phyloP scores from a whole-genome alignment of 1,140 invertebrate species.

The Drosophila mojavensis region DNA sequence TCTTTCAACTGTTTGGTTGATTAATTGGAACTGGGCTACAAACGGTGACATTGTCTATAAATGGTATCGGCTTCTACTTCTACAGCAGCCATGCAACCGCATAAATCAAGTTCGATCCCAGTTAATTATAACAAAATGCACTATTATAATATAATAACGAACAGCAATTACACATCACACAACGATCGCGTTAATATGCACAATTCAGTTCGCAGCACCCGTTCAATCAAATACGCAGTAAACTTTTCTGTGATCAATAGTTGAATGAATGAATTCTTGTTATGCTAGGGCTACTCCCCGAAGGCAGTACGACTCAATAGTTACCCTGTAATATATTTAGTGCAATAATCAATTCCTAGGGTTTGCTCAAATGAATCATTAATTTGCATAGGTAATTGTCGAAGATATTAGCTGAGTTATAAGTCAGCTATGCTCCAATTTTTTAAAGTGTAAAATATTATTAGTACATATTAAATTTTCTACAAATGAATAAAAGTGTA shows the following conservation, averaged over 20 bases:
- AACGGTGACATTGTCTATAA: constrained; percentile 60
- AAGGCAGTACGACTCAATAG: not conserved
- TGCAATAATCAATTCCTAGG: too few species aligned
- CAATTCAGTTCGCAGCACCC: constrained; percentile 12
- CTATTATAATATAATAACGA: not conserved
- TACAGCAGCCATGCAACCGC: constrained; percentile 51
- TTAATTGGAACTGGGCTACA: constrained; percentile 47
- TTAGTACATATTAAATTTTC: too few species aligned
- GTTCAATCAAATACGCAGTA: constrained; percentile 58
- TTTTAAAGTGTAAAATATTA: too few species aligned
- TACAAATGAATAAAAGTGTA: not conserved
- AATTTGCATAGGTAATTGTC: too few species aligned
- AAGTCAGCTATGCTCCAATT: too few species aligned
- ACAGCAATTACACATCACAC: constrained; percentile 53
- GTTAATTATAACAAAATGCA: constrained; percentile 59
- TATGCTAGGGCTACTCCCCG: not conserved
- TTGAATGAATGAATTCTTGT: constrained; percentile 2
- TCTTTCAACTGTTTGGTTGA: constrained; percentile 19
- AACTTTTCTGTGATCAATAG: not conserved
- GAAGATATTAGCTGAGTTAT: too few species aligned
- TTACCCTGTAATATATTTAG: not conserved
- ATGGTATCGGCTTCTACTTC: constrained; percentile 65
- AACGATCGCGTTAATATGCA: constrained; percentile 49
- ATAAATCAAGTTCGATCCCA: constrained; percentile 70
- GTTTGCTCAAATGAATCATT: too few species aligned